Evolutionary conservation across 35 echinoderm and acorn worm species (phyloP).

Genomic region (Lytechinus variegatus): DNA sequence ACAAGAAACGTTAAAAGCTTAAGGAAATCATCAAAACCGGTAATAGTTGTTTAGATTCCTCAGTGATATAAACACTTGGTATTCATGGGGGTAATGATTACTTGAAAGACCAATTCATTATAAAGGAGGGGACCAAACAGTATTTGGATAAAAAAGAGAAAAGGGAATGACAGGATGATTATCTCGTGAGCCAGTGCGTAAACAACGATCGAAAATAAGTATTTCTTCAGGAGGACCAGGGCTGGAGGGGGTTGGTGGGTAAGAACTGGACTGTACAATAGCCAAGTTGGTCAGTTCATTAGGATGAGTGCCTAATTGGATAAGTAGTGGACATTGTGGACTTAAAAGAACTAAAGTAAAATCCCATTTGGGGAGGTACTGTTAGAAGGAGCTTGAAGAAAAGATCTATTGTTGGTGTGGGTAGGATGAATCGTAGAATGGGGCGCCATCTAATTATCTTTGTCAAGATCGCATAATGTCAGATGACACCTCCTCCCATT

Average conservation of each 20-base stretch:
- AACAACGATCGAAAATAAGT: not conserved
- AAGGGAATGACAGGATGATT: not conserved
- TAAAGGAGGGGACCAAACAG: not conserved
- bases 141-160: constrained; percentile 24
- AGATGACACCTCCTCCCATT: constrained; percentile 33
- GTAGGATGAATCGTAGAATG: constrained; percentile 22
- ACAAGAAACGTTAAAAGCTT: not conserved
- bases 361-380: constrained; percentile 45
- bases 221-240: not conserved
- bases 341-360: constrained; percentile 52
- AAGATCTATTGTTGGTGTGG: not conserved
- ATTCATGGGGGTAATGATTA: not conserved
- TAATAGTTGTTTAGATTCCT: not conserved
- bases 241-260: not conserved
- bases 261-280: not conserved
- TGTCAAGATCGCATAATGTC: constrained; percentile 50
- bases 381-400: constrained; percentile 7
- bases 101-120: constrained; percentile 19
- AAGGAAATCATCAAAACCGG: not conserved
- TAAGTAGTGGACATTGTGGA: constrained; percentile 68
- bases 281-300: constrained; percentile 47
- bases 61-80: not conserved
- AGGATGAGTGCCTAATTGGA: constrained; percentile 76
- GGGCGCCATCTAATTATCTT: constrained; percentile 57
- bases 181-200: not conserved